These are phyloP conservation scores for Cheilosia grossa DNA, from an alignment of 2,888 invertebrate genomes.

Conservation along the genomic window DNA sequence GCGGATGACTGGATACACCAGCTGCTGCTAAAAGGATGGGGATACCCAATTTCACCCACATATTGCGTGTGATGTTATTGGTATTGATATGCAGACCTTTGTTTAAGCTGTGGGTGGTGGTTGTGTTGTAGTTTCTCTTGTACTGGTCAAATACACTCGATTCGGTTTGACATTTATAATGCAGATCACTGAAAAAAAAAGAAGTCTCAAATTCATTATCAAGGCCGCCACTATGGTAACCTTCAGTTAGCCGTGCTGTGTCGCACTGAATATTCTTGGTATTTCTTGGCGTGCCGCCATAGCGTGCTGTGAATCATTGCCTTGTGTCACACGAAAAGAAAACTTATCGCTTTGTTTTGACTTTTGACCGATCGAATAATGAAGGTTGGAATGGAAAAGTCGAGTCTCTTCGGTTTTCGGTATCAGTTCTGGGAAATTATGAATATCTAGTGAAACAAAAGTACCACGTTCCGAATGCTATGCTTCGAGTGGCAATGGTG, in stretches of 20 bases:
- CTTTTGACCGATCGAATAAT: slow-evolving; percentile 21
- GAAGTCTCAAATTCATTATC: slow-evolving; percentile 29
- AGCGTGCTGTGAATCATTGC: slow-evolving; percentile 14
- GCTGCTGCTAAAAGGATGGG: slow-evolving; percentile 54
- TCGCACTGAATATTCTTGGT: slow-evolving; percentile 30
- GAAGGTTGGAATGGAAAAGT: slow-evolving; percentile 35
- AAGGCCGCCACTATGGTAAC: slow-evolving; percentile 24
- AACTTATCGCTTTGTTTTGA: slow-evolving; percentile 39
- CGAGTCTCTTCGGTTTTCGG: not conserved
- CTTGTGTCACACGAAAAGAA: slow-evolving; percentile 11
- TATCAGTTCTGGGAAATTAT: slow-evolving; percentile 43
- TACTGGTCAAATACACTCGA: slow-evolving; percentile 40
- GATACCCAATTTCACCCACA: slow-evolving; percentile 64
- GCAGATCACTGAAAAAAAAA: not conserved
- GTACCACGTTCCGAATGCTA: slow-evolving; percentile 8
- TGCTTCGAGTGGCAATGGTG: not conserved
- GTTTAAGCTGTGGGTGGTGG: slow-evolving; percentile 2
- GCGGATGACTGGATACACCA: slow-evolving; percentile 27
- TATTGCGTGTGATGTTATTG: slow-evolving; percentile 51
- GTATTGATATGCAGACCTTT: not conserved
- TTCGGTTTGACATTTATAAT: slow-evolving; percentile 53
- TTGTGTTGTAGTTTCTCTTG: slow-evolving; percentile 30
- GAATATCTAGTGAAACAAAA: no score
- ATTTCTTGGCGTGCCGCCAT: slow-evolving; percentile 10
- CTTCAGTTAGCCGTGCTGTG: slow-evolving; percentile 27